A percentile compares a stretch with the other conserved stretches of the same genome.
phyloP scores from a whole-genome alignment of 2,797 vertebrate species.

The Danio albolineatus region DNA sequence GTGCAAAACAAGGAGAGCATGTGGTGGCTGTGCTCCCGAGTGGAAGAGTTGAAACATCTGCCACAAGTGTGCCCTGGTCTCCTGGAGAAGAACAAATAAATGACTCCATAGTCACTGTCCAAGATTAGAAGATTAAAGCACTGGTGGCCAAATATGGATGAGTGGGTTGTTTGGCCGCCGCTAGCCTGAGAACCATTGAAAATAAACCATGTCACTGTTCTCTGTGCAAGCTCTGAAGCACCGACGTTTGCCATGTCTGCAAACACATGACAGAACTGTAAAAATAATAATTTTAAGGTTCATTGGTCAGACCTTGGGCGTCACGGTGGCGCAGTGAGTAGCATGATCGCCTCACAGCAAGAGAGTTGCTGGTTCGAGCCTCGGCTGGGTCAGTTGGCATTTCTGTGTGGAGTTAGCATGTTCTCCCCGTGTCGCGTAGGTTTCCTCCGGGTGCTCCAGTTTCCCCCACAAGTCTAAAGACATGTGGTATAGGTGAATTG shows the following conservation, averaged over 20 bases:
- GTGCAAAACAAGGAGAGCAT: conserved; percentile 49
- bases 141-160: conserved; percentile 29
- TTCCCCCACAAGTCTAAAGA: too few species aligned
- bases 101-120: conserved; percentile 45
- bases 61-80: conserved; percentile 35
- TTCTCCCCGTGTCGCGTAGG: too few species aligned
- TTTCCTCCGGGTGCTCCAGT: too few species aligned
- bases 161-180: conserved; percentile 27
- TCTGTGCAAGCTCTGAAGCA: conserved; percentile 24
- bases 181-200: conserved; percentile 27
- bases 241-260: neutral
- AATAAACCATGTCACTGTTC: conserved; percentile 33
- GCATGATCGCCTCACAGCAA: too few species aligned
- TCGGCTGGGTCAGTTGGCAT: too few species aligned
- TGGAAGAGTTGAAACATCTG: conserved; percentile 55
- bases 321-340: too few species aligned
- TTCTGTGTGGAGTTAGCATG: too few species aligned
- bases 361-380: too few species aligned
- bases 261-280: conserved; percentile 7
- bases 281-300: neutral
- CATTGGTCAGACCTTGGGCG: neutral
- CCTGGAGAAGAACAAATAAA: conserved; percentile 57
- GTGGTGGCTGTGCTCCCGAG: conserved; percentile 9
- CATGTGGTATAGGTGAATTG: too few species aligned
- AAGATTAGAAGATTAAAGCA: conserved; percentile 55